These are phyloP conservation scores for Diachasma alloeum DNA, from an alignment of 1,140 invertebrate species.

Conservation along the genomic window DNA sequence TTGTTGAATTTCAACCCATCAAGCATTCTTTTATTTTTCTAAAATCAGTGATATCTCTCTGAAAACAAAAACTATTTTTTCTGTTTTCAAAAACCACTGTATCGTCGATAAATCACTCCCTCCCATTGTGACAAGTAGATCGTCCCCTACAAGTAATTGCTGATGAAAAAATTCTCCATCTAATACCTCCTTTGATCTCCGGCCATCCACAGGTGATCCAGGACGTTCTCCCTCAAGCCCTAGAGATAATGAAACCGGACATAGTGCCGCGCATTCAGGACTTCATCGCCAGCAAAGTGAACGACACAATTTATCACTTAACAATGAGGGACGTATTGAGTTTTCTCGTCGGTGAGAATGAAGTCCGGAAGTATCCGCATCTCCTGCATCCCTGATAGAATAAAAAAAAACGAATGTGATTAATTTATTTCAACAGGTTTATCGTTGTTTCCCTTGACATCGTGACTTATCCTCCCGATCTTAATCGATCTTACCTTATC, in stretches of 20 bases:
- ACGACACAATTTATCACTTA: constrained; percentile 58
- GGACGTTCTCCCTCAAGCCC: constrained; percentile 49
- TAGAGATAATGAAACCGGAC: constrained; percentile 58
- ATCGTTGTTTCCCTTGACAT: background rate
- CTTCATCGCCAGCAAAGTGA: constrained; percentile 46
- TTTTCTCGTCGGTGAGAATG: constrained; percentile 51
- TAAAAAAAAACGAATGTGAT: background rate
- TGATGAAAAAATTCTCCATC: background rate
- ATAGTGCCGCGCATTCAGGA: constrained; percentile 53
- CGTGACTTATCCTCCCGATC: background rate
- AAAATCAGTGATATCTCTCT: no score
- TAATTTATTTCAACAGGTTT: background rate
- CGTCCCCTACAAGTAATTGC: no score
- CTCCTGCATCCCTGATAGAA: constrained; percentile 23
- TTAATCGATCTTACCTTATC: background rate
- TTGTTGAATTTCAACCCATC: no score
- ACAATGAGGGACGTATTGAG: constrained; percentile 53
- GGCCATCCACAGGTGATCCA: constrained; percentile 48
- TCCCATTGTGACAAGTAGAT: no score
- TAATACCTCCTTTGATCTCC: background rate
- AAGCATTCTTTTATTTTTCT: no score
- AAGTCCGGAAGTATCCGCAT: constrained; percentile 48
- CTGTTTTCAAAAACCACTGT: no score
- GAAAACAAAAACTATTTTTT: no score
- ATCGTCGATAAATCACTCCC: no score